Evolutionary conservation across 2,888 invertebrate species (phyloP).

Genomic region (Xylota segnis): DNA sequence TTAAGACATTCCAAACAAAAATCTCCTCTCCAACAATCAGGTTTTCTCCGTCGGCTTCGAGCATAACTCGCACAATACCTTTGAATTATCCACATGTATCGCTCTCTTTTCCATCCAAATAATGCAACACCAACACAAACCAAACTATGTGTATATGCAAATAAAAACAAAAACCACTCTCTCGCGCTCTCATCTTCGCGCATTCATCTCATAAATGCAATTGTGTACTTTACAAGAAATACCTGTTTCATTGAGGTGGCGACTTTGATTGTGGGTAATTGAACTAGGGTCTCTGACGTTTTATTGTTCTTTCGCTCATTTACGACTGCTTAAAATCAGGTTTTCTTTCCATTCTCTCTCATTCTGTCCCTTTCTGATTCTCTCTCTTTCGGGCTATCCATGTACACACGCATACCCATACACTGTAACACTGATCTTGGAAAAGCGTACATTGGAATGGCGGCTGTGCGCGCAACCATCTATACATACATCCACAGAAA

Average conservation of each 20-base stretch:
- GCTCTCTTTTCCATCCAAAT: constrained; percentile 33
- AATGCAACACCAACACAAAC: constrained; percentile 15
- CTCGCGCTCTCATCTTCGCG: constrained; percentile 62
- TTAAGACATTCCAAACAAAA: constrained; percentile 30
- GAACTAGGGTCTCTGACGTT: constrained; percentile 75
- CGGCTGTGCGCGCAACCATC: constrained; percentile 61
- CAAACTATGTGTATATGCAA: not conserved
- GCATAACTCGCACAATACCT: constrained; percentile 47
- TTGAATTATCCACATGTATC: constrained; percentile 17
- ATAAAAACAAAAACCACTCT: not conserved
- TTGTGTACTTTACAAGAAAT: constrained; percentile 66
- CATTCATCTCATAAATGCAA: constrained; percentile 62
- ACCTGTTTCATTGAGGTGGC: constrained; percentile 77
- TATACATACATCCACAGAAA: constrained; percentile 61
- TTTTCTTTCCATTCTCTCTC: constrained; percentile 59
- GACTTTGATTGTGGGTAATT: constrained; percentile 77
- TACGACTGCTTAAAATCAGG: constrained; percentile 75
- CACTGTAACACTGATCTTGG: constrained; percentile 27
- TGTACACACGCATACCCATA: constrained; percentile 41
- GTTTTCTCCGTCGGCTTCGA: constrained; percentile 39
- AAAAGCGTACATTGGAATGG: constrained; percentile 53
- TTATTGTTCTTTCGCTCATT: constrained; percentile 75
- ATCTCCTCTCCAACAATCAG: constrained; percentile 54
- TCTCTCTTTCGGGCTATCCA: constrained; percentile 7
- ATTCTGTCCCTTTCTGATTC: constrained; percentile 21